Evolutionary conservation across 2,113 vertebrate genomes (phyloP), one percentile per base, ranked within the genome.

Genomic region (Apodemus sylvaticus): DNA sequence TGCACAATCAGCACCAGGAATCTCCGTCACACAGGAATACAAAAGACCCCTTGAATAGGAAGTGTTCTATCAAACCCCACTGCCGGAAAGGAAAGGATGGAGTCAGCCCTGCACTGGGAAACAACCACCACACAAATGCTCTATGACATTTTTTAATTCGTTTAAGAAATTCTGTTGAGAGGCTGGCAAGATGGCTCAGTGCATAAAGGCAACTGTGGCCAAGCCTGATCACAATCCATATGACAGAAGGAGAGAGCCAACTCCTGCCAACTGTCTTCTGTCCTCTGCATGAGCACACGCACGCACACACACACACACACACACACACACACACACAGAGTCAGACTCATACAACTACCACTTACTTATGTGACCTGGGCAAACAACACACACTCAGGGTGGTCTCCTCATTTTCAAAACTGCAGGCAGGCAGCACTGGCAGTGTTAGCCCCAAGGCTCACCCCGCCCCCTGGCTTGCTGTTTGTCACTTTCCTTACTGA

Each of bases 51-150:
- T 51, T 29, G 70, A 42, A 36, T 45, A 94, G 4, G 20, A 58
- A 60, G 0, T 39, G n/a, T n/a, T 62, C 0, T 19, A 76, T 92
- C 31, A 92, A 97, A 58, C 14, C 26, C 29, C 20, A 70, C 1
- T 31, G 10, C 24, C 29, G 66, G 14, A 58, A 91, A 74, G 66
- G 14, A 58, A 91, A 74, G 19, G 86, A 36, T 55, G 45, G 53
- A 89, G 86, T 68, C 39, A 86, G 89, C 14, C 31, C 70, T 68
- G 11, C 0, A 58, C 73, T 39, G 39, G 31, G 39, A 64, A 91
- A 45, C 36, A 77, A 16, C n/a, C 53, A 78, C 64, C 55, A 78
- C 36, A 95, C 24, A 95, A 78, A 79, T 71, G 91, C 71, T 90
- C 64, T 89, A 73, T 11, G 29, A 86, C 29, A 78, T 86, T 89